These are phyloP conservation scores for Tipula helvola DNA, from an alignment of 2,888 invertebrate genomes.

Conservation along the genomic window DNA sequence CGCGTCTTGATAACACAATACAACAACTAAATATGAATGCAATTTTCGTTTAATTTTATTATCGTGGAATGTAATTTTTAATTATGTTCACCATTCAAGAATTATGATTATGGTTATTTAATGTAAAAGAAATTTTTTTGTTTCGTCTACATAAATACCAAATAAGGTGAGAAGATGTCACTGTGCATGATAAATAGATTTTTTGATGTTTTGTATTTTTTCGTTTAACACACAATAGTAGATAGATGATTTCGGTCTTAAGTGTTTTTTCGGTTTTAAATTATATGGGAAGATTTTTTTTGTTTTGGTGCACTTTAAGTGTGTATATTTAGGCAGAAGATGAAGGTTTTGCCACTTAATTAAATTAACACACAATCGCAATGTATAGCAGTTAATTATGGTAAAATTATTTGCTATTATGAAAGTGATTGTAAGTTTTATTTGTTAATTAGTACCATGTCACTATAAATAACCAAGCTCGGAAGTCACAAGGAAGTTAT, in stretches of 20 bases:
- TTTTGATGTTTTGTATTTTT: background rate
- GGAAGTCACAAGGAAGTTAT: too few species aligned
- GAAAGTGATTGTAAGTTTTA: too few species aligned
- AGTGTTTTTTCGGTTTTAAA: background rate
- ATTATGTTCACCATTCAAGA: background rate
- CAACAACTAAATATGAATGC: background rate
- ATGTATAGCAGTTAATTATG: background rate
- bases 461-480: too few species aligned
- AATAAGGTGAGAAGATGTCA: background rate
- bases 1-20: background rate
- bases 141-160: background rate
- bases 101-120: background rate
- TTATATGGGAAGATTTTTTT: background rate
- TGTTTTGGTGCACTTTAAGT: background rate
- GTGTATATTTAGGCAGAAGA: background rate
- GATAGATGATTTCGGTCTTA: background rate
- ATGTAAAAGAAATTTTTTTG: background rate
- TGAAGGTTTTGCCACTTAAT: background rate
- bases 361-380: background rate
- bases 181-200: background rate
- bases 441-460: too few species aligned
- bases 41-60: background rate
- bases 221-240: background rate
- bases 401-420: too few species aligned
- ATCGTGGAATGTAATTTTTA: background rate